A percentile compares a stretch with the other conserved stretches of the same genome.
These are phyloP conservation scores for Fabriciana adippe DNA, from an alignment of 2,888 invertebrate species.

Conservation along the genomic window DNA sequence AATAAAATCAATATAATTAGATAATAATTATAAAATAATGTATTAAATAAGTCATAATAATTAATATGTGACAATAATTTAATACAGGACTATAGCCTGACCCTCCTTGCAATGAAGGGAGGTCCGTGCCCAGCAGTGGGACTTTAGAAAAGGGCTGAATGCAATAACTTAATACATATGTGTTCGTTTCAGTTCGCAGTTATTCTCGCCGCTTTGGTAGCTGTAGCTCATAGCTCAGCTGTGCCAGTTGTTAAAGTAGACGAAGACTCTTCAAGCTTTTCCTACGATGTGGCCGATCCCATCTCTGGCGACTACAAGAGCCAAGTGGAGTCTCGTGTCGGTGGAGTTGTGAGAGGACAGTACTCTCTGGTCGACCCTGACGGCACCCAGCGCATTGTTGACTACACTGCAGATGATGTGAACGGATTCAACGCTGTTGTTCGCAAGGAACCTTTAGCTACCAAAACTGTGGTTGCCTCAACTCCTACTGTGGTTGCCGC, in stretches of 20 bases:
- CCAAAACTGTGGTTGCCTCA: slow-evolving; percentile 40
- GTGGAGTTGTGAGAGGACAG: slow-evolving; percentile 76
- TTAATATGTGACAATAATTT: too few species aligned
- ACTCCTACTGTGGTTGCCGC: slow-evolving; percentile 36
- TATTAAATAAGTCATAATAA: neutral
- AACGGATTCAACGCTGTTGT: slow-evolving; percentile 82
- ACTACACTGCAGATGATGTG: slow-evolving; percentile 78
- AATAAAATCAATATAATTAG: neutral
- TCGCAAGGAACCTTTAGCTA: slow-evolving; percentile 70
- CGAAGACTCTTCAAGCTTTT: slow-evolving; percentile 69
- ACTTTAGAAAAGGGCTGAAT: neutral
- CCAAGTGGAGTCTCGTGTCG: slow-evolving; percentile 76
- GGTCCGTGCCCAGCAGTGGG: too few species aligned
- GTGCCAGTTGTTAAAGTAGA: slow-evolving; percentile 66
- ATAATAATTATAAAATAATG: neutral
- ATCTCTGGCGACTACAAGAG: slow-evolving; percentile 82
- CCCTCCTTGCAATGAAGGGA: too few species aligned
- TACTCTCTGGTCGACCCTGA: slow-evolving; percentile 80
- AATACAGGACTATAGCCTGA: too few species aligned
- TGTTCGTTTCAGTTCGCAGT: slow-evolving; percentile 61
- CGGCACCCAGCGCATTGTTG: slow-evolving; percentile 78
- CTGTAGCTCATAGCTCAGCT: slow-evolving; percentile 70
- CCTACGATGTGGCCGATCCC: slow-evolving; percentile 80
- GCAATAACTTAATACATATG: neutral
- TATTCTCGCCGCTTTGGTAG: slow-evolving; percentile 71